Percentiles rank a stretch among this genome's conserved stretches.
These are phyloP conservation scores for Zygogramma bicolorata DNA, from an alignment of 2,888 invertebrate genomes.

Conservation along the genomic window DNA sequence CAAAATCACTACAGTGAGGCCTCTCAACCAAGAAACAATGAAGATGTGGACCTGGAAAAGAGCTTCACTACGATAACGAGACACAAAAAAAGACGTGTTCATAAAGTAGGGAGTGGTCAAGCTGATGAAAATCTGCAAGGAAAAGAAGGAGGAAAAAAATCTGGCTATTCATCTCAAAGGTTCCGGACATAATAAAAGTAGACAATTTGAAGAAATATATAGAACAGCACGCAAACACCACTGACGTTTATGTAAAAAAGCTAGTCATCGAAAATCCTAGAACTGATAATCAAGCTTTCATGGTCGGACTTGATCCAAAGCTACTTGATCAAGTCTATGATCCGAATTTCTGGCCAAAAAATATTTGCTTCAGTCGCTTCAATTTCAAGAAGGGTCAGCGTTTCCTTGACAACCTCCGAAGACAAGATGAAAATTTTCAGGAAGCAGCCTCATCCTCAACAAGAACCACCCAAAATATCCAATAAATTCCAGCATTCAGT, in stretches of 20 bases:
- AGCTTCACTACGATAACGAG: neutral
- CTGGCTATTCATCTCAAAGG: neutral
- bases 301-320: neutral
- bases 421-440: neutral
- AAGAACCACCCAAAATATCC: neutral
- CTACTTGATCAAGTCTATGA: neutral
- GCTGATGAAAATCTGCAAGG: neutral
- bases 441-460: neutral
- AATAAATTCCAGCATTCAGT: neutral
- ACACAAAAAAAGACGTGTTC: neutral
- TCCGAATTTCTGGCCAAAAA: neutral
- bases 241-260: neutral
- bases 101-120: slow-evolving; percentile 1
- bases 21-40: neutral
- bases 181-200: neutral
- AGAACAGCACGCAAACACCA: neutral
- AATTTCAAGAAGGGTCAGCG: neutral
- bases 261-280: neutral
- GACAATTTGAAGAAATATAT: neutral
- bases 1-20: neutral
- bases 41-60: neutral
- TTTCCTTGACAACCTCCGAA: neutral
- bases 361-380: neutral
- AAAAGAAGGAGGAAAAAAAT: neutral
- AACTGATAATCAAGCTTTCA: neutral